phyloP scores from a whole-genome alignment of 2,113 vertebrate genomes.

The Siniperca chuatsi region DNA sequence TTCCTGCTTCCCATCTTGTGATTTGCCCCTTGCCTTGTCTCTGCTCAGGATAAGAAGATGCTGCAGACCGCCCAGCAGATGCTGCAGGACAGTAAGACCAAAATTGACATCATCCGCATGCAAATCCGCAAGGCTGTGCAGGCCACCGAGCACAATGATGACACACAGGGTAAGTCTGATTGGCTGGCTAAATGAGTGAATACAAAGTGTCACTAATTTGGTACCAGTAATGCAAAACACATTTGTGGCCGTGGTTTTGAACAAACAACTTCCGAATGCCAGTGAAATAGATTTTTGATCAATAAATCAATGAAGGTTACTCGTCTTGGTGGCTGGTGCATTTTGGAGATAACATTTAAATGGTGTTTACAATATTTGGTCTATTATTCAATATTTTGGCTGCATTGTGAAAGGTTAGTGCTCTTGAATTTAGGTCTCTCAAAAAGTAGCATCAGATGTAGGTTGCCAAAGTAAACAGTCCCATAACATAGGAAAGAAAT shows the following conservation, averaged over 20 bases:
- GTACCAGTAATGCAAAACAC: not conserved
- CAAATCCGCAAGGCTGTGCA: constrained; percentile 91
- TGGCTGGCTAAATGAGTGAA: not conserved
- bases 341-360: not conserved
- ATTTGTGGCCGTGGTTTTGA: not conserved
- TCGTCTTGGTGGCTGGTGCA: not conserved
- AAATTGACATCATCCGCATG: constrained; percentile 94
- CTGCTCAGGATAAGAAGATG: constrained; percentile 90
- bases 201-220: not conserved
- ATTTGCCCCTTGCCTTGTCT: not conserved
- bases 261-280: not conserved
- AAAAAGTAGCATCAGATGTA: not conserved
- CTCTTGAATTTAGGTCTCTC: not conserved
- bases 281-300: not conserved
- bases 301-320: not conserved
- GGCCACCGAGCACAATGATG: constrained; percentile 87
- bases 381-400: not conserved
- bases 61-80: constrained; percentile 92
- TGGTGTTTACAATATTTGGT: not conserved
- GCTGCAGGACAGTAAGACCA: constrained; percentile 94
- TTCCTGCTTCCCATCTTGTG: not conserved
- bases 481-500: not conserved
- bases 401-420: not conserved
- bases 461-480: not conserved
- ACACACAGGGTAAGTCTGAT: constrained; percentile 81